These are phyloP conservation scores for Zootermopsis nevadensis DNA, from an alignment of 2,888 invertebrate species.

Conservation along the genomic window DNA sequence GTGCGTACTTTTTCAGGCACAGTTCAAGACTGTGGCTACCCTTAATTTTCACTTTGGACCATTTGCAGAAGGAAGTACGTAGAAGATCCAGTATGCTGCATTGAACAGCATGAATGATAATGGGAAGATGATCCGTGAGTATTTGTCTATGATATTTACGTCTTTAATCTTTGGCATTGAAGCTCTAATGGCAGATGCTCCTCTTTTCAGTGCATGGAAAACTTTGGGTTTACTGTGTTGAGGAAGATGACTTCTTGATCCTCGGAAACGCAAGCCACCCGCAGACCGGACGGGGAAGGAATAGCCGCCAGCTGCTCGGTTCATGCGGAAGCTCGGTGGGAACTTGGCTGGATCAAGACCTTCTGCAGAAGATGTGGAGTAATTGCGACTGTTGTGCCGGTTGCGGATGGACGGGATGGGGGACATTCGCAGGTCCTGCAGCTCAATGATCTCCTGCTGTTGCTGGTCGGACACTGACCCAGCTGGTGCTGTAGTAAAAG, in stretches of 20 bases:
- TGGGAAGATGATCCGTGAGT: conserved; percentile 95
- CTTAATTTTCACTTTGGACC: conserved; percentile 42
- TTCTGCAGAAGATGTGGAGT: conserved; percentile 59
- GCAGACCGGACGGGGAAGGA: conserved; percentile 58
- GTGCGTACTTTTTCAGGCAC: not conserved
- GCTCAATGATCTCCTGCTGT: conserved; percentile 85
- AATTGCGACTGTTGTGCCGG: conserved; percentile 67
- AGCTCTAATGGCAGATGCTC: conserved; percentile 87
- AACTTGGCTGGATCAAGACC: conserved; percentile 71
- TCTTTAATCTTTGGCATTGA: conserved; percentile 96
- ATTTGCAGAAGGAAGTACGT: conserved; percentile 65
- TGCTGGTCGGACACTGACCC: conserved; percentile 7
- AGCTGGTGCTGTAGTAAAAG: conserved; percentile 43
- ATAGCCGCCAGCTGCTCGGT: conserved; percentile 69
- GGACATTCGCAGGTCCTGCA: conserved; percentile 87
- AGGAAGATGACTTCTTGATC: conserved; percentile 57
- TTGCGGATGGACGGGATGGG: conserved; percentile 83
- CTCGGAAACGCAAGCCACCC: conserved; percentile 68
- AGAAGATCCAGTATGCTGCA: conserved; percentile 95
- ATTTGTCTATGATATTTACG: conserved; percentile 98
- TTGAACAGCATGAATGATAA: conserved; percentile 96
- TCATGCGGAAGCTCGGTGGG: conserved; percentile 81
- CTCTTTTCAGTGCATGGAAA: conserved; percentile 83
- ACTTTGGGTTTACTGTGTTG: conserved; percentile 70
- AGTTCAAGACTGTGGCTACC: not conserved